Base-by-base conservation (phyloP, 2,888 invertebrate species). In the Octodonta nipae region DNA sequence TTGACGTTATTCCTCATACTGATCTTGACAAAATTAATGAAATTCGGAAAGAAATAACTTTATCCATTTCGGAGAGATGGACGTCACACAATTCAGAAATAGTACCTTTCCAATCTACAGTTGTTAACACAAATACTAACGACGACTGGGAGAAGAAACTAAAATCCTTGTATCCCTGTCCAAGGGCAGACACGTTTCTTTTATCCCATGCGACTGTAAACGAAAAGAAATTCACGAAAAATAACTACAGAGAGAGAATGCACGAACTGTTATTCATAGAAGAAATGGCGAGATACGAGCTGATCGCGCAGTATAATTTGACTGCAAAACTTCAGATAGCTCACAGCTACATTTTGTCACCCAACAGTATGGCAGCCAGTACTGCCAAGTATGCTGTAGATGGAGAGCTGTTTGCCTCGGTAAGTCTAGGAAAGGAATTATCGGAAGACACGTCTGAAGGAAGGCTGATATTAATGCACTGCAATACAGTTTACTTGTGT, bases 361-460 rank as follows among this genome's bases (percentile, higher is more conserved):
- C 75, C 1, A 73, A 70, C 28, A 73, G 75, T 30, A 73, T 73
- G 60, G 74, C 73, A 1, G 72, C 75, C 2, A 76, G 75, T 33
- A 75, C 78, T 1, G 78, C 80, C 5, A 83, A 83, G 57, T 84
- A 80, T 60, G 76, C 82, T 1, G 70, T 74, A 44, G 70, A 74
- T 12, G 82, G 81, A 10, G 83, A 84, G 58, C 60, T 85, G 15
- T 84, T 81, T 60, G 84, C 79, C 5, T 65, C 77, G 36, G 69
- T 84, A 61, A 70, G 70, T 31, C 60, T 84, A 24, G 74, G 75
- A 13, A 76, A 78, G 50, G 78, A 79, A 50, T 66, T 86, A 26
- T 82, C 82, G 0, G 85, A 85, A 55, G 86, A 86, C 53, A 82
- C 84, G 3, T 75, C 80, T 7, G 80, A 82, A 28, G 86, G 86